Evolutionary conservation across 2,797 vertebrate genomes (phyloP).

Genomic region (Galaxias olidus): DNA sequence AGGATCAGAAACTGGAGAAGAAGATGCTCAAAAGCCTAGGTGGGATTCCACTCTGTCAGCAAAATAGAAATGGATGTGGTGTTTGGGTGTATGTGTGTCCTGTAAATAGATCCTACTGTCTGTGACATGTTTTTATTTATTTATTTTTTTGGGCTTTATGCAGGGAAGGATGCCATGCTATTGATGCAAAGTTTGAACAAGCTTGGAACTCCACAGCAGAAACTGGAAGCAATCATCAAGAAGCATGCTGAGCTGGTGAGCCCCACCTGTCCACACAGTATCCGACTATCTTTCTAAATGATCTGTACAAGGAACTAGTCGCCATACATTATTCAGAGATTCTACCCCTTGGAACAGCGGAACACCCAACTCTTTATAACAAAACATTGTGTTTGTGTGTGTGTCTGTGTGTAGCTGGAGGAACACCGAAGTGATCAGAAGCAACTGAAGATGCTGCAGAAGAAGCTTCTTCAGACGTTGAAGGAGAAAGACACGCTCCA

Average conservation of each 20-base stretch:
- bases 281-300: too few species aligned
- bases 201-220: constrained; percentile 86
- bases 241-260: constrained; percentile 97
- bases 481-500: constrained; percentile 98
- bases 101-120: not conserved
- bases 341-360: not conserved
- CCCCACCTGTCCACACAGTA: not conserved
- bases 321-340: not conserved
- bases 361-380: too few species aligned
- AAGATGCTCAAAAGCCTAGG: constrained; percentile 95
- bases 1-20: constrained; percentile 93
- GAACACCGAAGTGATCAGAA: constrained; percentile 93
- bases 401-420: constrained; percentile 78
- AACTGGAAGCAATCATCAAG: constrained; percentile 92
- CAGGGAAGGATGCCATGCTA: constrained; percentile 93
- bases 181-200: constrained; percentile 95
- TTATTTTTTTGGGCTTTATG: constrained; percentile 7
- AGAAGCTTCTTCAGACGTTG: constrained; percentile 86
- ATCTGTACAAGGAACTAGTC: not conserved
- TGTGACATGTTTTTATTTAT: not conserved
- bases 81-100: not conserved
- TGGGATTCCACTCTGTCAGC: constrained; percentile 29
- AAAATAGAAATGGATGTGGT: not conserved
- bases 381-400: not conserved
- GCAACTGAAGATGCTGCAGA: constrained; percentile 90